Evolutionary conservation across 2,113 vertebrate genomes (phyloP), one percentile per base, ranked within the genome.

Genomic region (Formicarius rufipectus): DNA sequence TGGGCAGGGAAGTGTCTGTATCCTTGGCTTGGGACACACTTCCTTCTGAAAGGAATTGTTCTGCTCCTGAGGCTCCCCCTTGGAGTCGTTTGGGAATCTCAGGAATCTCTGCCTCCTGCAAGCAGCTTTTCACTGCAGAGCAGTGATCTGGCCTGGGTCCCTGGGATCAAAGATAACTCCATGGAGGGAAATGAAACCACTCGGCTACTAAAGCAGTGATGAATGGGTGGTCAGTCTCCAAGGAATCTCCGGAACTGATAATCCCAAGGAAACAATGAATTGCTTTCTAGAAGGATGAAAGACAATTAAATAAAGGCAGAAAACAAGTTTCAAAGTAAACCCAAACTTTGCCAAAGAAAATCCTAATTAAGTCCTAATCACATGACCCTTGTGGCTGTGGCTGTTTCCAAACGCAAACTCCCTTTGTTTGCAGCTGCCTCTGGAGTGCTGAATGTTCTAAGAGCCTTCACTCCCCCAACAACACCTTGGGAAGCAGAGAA

Each of bases 11-110:
- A 44, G 40, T 6, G 7, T 45, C 35, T n/a, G 35, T 62, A 56
- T 9, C 50, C 50, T 60, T 18, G 45, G 50, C 33, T 64, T 14
- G 12, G 58, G 66, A 39, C 40, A 10, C 0, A 0, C 1, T 2
- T 53, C 39, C 58, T 63, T 50, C 79, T 23, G 14, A 18, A 35
- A 68, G 40, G 23, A 31, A 14, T 12, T 17, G 10, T 42, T 73
- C 21, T 19, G 64, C 60, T 64, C 14, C 49, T 13, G 3, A 0
- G 16, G 44, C 23, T 92, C 20, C 58, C 83, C 47, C 50, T 35
- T 4, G 1, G 0, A 17, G 35, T 3, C 35, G 18, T 8, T 9
- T 0, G 35, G 10, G 25, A 16, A 33, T 39, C 22, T 30, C 35
- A 8, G 55, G 35, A 53, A 12, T 14, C 27, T 53, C 67, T n/a